Conservation (phyloP, 1,140 invertebrate genomes). For the Ladona fulva region DNA sequence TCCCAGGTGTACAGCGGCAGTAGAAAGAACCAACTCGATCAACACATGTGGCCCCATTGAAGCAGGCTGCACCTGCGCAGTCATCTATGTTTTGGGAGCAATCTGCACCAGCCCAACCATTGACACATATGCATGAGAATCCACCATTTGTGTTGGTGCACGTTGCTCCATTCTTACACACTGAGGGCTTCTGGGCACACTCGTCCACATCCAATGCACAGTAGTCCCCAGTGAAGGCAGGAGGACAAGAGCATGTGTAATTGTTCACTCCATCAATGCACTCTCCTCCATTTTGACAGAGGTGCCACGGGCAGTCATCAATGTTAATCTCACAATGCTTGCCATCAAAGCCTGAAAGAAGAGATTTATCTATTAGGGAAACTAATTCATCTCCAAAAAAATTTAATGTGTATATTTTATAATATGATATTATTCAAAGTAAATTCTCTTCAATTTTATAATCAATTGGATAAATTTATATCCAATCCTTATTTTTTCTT, state of each 20-base stretch:
- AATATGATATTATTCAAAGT: no score
- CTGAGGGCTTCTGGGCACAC: slow-evolving; percentile 52
- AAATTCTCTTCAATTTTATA: no score
- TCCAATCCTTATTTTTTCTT: no score
- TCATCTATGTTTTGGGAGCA: slow-evolving; percentile 92
- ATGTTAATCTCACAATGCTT: slow-evolving; percentile 83
- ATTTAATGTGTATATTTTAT: no score
- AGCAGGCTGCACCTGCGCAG: slow-evolving; percentile 84
- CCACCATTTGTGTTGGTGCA: slow-evolving; percentile 84
- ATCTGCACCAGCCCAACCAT: slow-evolving; percentile 85
- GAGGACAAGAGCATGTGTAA: slow-evolving; percentile 80
- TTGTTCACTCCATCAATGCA: slow-evolving; percentile 79
- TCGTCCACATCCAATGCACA: slow-evolving; percentile 46
- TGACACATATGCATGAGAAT: slow-evolving; percentile 93
- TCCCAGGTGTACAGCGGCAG: slow-evolving; percentile 90
- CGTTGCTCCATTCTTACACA: slow-evolving; percentile 90
- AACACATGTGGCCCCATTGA: slow-evolving; percentile 93
- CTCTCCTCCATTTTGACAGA: slow-evolving; percentile 83
- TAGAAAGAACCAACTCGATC: slow-evolving; percentile 90
- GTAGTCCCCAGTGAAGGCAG: slow-evolving; percentile 74
- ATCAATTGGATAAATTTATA: no score
- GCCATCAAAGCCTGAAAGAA: slow-evolving; percentile 66
- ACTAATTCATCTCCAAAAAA: no score
- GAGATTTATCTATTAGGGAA: background rate
- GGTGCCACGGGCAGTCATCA: slow-evolving; percentile 80